A percentile compares a stretch with the other conserved stretches of the same genome.
These are phyloP conservation scores for Dreissena rostriformis DNA, from an alignment of 1,140 invertebrate species.

Conservation along the genomic window DNA sequence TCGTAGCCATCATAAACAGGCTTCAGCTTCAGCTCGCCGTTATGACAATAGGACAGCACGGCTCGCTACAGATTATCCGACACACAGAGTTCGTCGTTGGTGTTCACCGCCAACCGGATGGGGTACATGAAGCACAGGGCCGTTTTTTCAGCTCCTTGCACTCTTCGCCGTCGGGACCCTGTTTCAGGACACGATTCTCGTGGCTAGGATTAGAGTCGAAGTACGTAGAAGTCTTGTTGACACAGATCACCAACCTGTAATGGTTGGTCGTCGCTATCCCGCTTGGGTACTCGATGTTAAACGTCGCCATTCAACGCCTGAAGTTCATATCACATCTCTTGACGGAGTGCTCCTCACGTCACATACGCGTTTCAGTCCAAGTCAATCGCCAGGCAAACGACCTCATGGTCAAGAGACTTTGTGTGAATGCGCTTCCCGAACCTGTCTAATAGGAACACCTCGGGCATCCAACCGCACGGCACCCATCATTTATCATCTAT, in stretches of 20 bases:
- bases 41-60: constrained; percentile 58
- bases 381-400: constrained; percentile 59
- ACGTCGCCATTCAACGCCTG: constrained; percentile 50
- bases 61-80: constrained; percentile 61
- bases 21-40: constrained; percentile 60
- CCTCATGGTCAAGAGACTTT: constrained; percentile 51
- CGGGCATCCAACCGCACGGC: constrained; percentile 58
- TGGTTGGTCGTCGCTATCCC: constrained; percentile 49
- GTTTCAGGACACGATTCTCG: constrained; percentile 54
- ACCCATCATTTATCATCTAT: constrained; percentile 58
- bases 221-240: constrained; percentile 55
- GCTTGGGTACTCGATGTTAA: constrained; percentile 53
- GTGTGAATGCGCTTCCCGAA: constrained; percentile 31
- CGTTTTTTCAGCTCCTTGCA: constrained; percentile 45
- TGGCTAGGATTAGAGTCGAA: constrained; percentile 55
- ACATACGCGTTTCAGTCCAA: constrained; percentile 53
- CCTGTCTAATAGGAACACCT: constrained; percentile 44
- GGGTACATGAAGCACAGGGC: constrained; percentile 61
- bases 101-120: constrained; percentile 57
- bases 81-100: constrained; percentile 62
- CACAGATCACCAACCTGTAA: constrained; percentile 53
- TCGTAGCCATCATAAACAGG: constrained; percentile 43
- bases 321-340: constrained; percentile 55
- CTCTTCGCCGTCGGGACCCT: constrained; percentile 53
- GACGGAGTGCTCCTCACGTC: constrained; percentile 58